These are phyloP conservation scores for Empis livida DNA, from an alignment of 2,888 invertebrate species.

Conservation along the genomic window DNA sequence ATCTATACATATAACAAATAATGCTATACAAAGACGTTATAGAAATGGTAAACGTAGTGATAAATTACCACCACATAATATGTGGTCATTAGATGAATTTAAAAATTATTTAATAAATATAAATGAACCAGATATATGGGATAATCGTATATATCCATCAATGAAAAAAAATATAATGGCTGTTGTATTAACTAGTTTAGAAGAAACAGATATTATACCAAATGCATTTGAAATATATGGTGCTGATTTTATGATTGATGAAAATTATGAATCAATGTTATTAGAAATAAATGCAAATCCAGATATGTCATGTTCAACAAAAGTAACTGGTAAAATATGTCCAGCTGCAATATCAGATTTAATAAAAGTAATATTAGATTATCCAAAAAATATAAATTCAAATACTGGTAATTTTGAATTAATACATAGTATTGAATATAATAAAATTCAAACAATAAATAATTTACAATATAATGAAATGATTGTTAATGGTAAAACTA, in stretches of 20 bases:
- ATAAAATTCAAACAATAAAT: too few relatives aligned
- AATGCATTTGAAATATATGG: conserved; percentile 84
- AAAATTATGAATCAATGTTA: conserved; percentile 74
- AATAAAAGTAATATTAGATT: conserved; percentile 59
- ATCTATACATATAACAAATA: conserved; percentile 77
- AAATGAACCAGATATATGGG: conserved; percentile 40
- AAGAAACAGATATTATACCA: conserved; percentile 50
- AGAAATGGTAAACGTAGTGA: neutral
- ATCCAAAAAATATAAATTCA: conserved; percentile 29
- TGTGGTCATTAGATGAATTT: conserved; percentile 72
- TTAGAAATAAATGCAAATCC: conserved; percentile 90
- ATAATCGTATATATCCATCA: conserved; percentile 63
- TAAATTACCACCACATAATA: conserved; percentile 60
- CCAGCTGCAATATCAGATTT: conserved; percentile 69
- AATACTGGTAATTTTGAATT: conserved; percentile 48
- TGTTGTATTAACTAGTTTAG: conserved; percentile 66
- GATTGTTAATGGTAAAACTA: too few relatives aligned
- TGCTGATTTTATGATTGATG: conserved; percentile 82
- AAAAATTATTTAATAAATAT: conserved; percentile 45
- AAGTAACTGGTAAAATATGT: conserved; percentile 71
- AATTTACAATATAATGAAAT: too few relatives aligned
- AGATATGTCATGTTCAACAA: conserved; percentile 67
- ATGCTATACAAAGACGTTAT: conserved; percentile 68
- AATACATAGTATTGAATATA: conserved; percentile 16
- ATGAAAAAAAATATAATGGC: conserved; percentile 73